These are phyloP conservation scores for Gryon sp. DNA, from an alignment of 1,140 invertebrate species.

Conservation along the genomic window DNA sequence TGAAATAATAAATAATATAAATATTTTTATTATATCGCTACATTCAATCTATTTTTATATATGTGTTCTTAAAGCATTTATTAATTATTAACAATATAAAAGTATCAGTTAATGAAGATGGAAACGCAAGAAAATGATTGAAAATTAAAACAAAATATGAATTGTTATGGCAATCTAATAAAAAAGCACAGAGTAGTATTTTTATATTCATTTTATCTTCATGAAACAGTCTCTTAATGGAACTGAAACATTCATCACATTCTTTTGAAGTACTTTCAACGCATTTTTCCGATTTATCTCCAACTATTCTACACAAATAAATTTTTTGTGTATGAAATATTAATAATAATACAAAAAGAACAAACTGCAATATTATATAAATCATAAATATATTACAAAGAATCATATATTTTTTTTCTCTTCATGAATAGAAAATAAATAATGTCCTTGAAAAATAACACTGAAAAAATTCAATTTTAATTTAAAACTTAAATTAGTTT, in stretches of 20 bases:
- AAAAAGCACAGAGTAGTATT: conserved; percentile 20
- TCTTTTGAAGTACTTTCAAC: conserved; percentile 53
- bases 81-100: too few relatives aligned
- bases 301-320: conserved; percentile 29
- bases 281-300: conserved; percentile 42
- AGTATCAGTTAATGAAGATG: too few relatives aligned
- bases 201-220: conserved; percentile 50
- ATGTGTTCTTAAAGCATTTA: too few relatives aligned
- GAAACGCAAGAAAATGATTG: background rate
- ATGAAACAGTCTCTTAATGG: conserved; percentile 54
- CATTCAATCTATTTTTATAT: too few relatives aligned
- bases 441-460: too few relatives aligned
- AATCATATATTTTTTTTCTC: background rate
- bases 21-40: too few relatives aligned
- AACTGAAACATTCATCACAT: conserved; percentile 56
- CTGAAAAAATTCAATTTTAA: too few relatives aligned
- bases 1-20: too few relatives aligned
- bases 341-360: conserved; percentile 19
- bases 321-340: conserved; percentile 33
- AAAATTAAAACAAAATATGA: background rate
- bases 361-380: background rate
- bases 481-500: conserved; percentile 31
- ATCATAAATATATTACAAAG: background rate
- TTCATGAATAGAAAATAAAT: too few relatives aligned
- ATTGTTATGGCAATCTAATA: conserved; percentile 19